A percentile compares a stretch with the other conserved stretches of the same genome.
Conservation (phyloP, 1,140 invertebrate species). For the Saccostrea echinata region DNA sequence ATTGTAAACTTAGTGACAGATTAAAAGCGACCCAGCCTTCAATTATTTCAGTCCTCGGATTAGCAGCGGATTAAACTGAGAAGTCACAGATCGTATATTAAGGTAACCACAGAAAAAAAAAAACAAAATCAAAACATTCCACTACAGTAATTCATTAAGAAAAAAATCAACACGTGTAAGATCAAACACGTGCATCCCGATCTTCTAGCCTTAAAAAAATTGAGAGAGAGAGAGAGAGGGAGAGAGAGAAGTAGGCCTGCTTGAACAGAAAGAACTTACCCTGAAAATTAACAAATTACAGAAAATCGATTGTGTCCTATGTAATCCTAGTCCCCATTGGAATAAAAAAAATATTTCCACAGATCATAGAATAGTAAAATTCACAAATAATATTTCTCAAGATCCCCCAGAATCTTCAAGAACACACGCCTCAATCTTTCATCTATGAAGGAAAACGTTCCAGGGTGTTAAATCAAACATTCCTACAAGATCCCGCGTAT, state of each 20-base stretch:
- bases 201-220: too few species aligned
- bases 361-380: neutral
- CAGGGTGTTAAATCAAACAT: neutral
- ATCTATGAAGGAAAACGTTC: neutral
- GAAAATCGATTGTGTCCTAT: too few species aligned
- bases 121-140: too few species aligned
- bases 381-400: neutral
- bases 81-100: neutral
- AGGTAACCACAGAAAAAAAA: neutral
- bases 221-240: slow-evolving; percentile 26
- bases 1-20: neutral
- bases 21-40: neutral
- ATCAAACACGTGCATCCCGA: too few species aligned
- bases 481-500: neutral
- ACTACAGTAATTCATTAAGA: neutral
- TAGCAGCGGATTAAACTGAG: neutral
- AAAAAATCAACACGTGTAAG: neutral
- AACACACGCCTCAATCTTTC: neutral
- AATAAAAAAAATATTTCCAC: neutral
- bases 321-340: neutral
- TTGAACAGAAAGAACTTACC: too few species aligned
- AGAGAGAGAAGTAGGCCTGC: neutral
- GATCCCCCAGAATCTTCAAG: neutral
- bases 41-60: neutral
- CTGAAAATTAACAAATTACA: too few species aligned